Percentiles rank a stretch among this genome's conserved stretches.
phyloP scores from a whole-genome alignment of 2,888 invertebrate species.

The Stenodema calcarata region DNA sequence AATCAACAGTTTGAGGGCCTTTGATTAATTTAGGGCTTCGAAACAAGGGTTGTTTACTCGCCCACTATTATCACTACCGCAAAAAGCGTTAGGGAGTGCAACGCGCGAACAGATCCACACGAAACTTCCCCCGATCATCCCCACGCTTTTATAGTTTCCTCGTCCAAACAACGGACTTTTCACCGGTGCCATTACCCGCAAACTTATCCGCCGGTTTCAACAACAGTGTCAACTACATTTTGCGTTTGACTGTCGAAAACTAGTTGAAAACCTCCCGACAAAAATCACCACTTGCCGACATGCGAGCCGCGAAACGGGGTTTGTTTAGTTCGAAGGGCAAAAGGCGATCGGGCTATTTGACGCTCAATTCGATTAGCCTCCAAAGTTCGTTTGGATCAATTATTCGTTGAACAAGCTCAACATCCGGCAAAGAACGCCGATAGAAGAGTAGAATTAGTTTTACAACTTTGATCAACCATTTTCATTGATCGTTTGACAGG shows the following conservation, averaged over 20 bases:
- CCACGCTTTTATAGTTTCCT: not conserved
- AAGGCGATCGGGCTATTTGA: not conserved
- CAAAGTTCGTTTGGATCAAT: not conserved
- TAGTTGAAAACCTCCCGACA: not conserved
- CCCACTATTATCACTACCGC: not conserved
- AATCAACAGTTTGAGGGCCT: not conserved
- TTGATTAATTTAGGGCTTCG: not conserved
- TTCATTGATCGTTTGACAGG: not conserved
- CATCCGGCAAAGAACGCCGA: not conserved
- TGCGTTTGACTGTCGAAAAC: not conserved
- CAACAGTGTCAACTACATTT: not conserved
- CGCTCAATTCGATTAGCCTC: not conserved
- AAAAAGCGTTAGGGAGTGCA: not conserved
- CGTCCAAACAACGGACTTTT: not conserved
- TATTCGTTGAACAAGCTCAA: not conserved
- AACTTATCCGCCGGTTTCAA: not conserved
- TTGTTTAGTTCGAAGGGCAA: not conserved
- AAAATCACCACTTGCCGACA: not conserved
- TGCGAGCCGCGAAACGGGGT: not conserved
- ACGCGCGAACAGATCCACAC: not conserved
- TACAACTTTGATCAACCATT: conserved; percentile 16
- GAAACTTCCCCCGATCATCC: not conserved
- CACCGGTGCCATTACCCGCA: not conserved
- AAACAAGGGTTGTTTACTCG: not conserved
- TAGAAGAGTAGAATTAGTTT: conserved; percentile 8